Evolutionary conservation across 2,888 invertebrate genomes (phyloP).

Genomic region (Coelopa pilipes): DNA sequence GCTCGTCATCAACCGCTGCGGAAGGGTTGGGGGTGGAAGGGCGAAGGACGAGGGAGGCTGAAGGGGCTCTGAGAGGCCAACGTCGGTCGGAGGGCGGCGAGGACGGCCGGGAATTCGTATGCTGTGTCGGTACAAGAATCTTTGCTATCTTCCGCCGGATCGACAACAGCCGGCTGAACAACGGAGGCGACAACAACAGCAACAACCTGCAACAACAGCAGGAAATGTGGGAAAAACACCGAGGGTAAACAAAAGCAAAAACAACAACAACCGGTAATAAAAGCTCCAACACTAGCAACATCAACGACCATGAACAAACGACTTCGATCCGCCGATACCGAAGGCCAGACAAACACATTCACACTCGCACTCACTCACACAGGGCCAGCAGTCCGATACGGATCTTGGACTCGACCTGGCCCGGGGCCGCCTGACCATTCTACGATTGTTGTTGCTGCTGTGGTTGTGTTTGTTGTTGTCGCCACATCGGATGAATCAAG

Average conservation of each 20-base stretch:
- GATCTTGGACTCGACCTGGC: too few relatives aligned
- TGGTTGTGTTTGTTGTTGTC: not conserved
- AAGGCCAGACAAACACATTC: not conserved
- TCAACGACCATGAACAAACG: slow-evolving; percentile 1
- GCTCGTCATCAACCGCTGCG: slow-evolving; percentile 15
- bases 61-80: not conserved
- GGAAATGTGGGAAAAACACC: too few relatives aligned
- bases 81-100: not conserved
- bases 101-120: slow-evolving; percentile 7
- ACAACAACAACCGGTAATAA: too few relatives aligned
- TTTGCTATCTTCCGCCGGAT: not conserved
- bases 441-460: not conserved
- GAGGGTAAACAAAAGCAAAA: too few relatives aligned
- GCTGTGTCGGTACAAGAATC: slow-evolving; percentile 10
- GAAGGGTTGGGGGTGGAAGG: not conserved
- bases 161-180: not conserved
- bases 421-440: too few relatives aligned
- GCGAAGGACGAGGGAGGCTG: not conserved
- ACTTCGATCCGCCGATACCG: slow-evolving; percentile 17
- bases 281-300: too few relatives aligned
- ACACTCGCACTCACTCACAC: not conserved
- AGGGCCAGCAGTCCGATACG: not conserved
- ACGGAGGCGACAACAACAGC: slow-evolving; percentile 2
- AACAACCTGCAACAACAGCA: slow-evolving; percentile 1
- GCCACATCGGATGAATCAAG: slow-evolving; percentile 19